These are phyloP conservation scores for Chelmon rostratus DNA, from an alignment of 2,797 vertebrate genomes.

Conservation along the genomic window DNA sequence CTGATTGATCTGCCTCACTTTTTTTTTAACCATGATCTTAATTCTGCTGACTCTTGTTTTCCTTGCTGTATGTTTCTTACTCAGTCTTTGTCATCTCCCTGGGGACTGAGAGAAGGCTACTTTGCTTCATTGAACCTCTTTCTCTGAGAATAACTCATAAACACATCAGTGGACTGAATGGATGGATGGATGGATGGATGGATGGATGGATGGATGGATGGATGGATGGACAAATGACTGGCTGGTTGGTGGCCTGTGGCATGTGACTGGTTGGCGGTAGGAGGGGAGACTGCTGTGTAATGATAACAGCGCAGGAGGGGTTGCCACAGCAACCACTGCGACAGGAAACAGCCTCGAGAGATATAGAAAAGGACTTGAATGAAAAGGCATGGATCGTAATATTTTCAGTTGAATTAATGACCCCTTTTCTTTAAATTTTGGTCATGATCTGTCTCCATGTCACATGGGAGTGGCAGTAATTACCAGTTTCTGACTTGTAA, in stretches of 20 bases:
- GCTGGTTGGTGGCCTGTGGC: constrained; percentile 31
- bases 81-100: constrained; percentile 22
- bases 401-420: constrained; percentile 22
- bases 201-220: background rate
- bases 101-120: constrained; percentile 23
- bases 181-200: background rate
- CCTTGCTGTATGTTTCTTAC: constrained; percentile 23
- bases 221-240: constrained; percentile 26
- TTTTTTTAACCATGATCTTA: constrained; percentile 41
- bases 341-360: constrained; percentile 60
- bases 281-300: constrained; percentile 44
- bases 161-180: background rate
- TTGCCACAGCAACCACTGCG: constrained; percentile 66
- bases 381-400: constrained; percentile 4
- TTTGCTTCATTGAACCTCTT: constrained; percentile 28
- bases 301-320: constrained; percentile 68
- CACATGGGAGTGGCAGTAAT: background rate
- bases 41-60: constrained; percentile 58
- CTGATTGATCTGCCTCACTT: constrained; percentile 43
- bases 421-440: background rate
- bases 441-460: background rate
- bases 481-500: background rate
- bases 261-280: constrained; percentile 39
- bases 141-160: constrained; percentile 11
- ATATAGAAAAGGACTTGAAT: constrained; percentile 38